Conservation (phyloP, 2,113 vertebrate species). For the Ammodytes dubius region DNA sequence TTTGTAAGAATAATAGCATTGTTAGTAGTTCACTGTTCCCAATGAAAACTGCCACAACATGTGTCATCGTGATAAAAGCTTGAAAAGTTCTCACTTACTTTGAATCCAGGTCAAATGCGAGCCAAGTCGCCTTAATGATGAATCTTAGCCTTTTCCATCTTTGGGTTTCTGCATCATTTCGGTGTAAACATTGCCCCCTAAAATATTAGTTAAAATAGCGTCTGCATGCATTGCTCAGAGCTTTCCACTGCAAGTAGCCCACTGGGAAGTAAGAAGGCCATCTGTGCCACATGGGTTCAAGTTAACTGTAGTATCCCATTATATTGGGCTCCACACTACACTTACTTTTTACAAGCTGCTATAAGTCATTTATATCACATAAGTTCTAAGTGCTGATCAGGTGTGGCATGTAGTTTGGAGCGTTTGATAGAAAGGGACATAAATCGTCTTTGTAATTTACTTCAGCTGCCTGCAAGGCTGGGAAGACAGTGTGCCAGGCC, state of each 20-base stretch:
- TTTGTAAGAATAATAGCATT: neutral
- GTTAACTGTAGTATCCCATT: neutral
- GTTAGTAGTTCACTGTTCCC: neutral
- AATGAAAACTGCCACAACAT: neutral
- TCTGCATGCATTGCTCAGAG: neutral
- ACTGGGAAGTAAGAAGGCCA: neutral
- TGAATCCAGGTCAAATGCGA: neutral
- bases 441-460: slow-evolving; percentile 54
- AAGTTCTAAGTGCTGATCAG: slow-evolving; percentile 40
- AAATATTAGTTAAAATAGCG: neutral
- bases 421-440: slow-evolving; percentile 46
- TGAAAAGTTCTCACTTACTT: slow-evolving; percentile 15
- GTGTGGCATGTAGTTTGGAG: slow-evolving; percentile 28
- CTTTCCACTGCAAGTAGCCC: neutral
- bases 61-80: neutral
- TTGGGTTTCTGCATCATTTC: neutral
- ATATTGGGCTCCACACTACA: neutral
- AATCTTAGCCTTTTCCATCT: neutral
- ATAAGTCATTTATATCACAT: slow-evolving; percentile 43
- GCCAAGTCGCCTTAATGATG: neutral
- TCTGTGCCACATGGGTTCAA: slow-evolving; percentile 9
- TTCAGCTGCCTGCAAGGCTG: slow-evolving; percentile 51
- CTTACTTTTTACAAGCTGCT: slow-evolving; percentile 5
- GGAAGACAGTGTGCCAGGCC: slow-evolving; percentile 43
- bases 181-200: neutral